Conservation (phyloP, 2,888 invertebrate genomes). For the Rosalia funebris region DNA sequence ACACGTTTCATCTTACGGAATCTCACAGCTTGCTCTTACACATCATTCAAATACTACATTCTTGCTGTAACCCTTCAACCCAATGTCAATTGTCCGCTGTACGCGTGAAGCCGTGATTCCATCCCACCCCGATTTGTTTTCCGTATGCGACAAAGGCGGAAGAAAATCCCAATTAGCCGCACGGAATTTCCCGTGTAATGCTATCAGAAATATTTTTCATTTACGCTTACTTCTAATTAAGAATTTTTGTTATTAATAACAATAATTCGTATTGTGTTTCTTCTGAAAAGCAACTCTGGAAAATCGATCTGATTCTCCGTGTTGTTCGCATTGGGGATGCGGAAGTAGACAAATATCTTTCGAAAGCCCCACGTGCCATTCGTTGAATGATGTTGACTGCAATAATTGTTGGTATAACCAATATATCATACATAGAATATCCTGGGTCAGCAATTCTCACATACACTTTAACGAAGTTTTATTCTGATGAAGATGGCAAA, state of each 20-base stretch:
- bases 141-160: too few relatives aligned
- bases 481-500: too few relatives aligned
- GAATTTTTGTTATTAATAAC: too few relatives aligned
- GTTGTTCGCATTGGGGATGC: too few relatives aligned
- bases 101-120: not conserved
- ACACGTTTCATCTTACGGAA: conserved; percentile 37
- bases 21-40: conserved; percentile 8
- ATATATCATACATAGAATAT: not conserved
- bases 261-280: too few relatives aligned
- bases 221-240: too few relatives aligned
- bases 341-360: not conserved
- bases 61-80: conserved; percentile 23
- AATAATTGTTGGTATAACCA: not conserved
- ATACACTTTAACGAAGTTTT: not conserved
- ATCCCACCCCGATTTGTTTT: not conserved
- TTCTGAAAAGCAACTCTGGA: too few relatives aligned
- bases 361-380: not conserved
- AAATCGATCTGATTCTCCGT: not conserved
- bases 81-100: conserved; percentile 18
- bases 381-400: not conserved
- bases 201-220: too few relatives aligned
- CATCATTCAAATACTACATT: conserved; percentile 30
- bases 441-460: not conserved
- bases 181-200: too few relatives aligned
- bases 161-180: too few relatives aligned